Evolutionary conservation across 1,140 invertebrate species (phyloP).

Genomic region (Drosophila punjabiensis): DNA sequence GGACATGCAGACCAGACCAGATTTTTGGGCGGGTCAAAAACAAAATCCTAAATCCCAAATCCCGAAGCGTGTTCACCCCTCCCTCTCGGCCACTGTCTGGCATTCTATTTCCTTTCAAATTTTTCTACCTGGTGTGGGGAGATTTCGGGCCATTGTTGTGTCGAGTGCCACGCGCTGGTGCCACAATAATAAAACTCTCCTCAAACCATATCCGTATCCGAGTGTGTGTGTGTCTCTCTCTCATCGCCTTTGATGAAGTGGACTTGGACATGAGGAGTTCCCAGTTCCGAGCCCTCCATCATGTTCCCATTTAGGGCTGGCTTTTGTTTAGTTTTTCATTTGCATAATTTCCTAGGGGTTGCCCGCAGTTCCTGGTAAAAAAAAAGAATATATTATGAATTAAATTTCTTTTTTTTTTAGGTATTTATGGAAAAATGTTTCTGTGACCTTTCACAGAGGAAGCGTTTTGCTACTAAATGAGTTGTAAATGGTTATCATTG

Average conservation of each 20-base stretch:
- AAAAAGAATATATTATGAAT: constrained; percentile 26
- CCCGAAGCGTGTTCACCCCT: constrained; percentile 35
- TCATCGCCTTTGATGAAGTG: constrained; percentile 77
- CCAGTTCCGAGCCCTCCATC: constrained; percentile 18
- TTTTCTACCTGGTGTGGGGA: constrained; percentile 40
- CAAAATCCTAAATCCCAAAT: constrained; percentile 18
- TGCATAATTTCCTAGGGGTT: constrained; percentile 68
- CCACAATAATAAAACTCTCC: constrained; percentile 54
- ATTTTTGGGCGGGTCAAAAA: constrained; percentile 23
- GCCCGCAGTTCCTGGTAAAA: constrained; percentile 59
- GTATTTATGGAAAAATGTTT: constrained; percentile 15
- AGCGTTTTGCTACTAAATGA: constrained; percentile 25
- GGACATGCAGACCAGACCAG: constrained; percentile 19
- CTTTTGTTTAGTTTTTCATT: constrained; percentile 68
- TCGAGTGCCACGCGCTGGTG: constrained; percentile 69
- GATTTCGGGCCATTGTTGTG: constrained; percentile 50
- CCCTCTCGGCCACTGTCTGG: constrained; percentile 16
- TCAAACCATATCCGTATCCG: constrained; percentile 36
- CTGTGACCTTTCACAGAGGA: constrained; percentile 14
- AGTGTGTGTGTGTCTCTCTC: constrained; percentile 28
- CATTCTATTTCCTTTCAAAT: constrained; percentile 63
- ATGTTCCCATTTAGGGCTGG: constrained; percentile 20
- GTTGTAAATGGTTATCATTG: constrained; percentile 13
- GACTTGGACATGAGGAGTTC: constrained; percentile 54
- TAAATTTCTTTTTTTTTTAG: constrained; percentile 43